Base-by-base conservation (phyloP, 2,797 vertebrate genomes). In the Sciaenops ocellatus region DNA sequence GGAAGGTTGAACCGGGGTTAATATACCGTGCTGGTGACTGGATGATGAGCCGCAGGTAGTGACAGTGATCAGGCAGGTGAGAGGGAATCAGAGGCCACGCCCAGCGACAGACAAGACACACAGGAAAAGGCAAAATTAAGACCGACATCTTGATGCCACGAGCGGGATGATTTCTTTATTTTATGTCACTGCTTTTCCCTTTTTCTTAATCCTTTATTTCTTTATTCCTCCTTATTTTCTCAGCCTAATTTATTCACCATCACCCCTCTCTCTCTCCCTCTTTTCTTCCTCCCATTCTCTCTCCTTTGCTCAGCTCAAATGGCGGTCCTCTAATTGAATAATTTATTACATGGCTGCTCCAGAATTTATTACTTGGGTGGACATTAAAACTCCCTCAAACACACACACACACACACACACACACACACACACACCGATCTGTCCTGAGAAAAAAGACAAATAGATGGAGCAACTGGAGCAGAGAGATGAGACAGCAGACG, bases 291-390 rank as follows among this genome's bases (percentile, higher is more conserved):
- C 13, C 6, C 16, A 1, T 6, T 28, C 9, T 41, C 18, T 69
- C 47, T 57, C 18, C 20, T 50, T 13, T 42, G 16, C 18, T 71
- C 62, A 57, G 42, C 28, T 57, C 46, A 65, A 86, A 85, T 38
- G 22, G 60, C 54, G 46, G 38, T 47, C 74, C 52, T 84, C 63
- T 83, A 85, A 84, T 80, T 90, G 73, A 89, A 87, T 85, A 83
- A 87, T 90, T 81, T 86, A 92, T 83, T 83, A 78, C 77, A 51
- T 61, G 72, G 69, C 71, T 78, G 74, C 61, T 79, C 6, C 47
- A 75, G 80, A 83, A 83, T 76, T 73, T 82, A 82, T 86, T 68
- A 87, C 82, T 86, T 73, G 56, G 70, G 69, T 64, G 64, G 69
- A 75, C 69, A 76, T 86, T 80, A 76, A 38, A 85, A 72, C 73